phyloP scores from a whole-genome alignment of 2,888 invertebrate genomes.

The Tupiocoris notatus region DNA sequence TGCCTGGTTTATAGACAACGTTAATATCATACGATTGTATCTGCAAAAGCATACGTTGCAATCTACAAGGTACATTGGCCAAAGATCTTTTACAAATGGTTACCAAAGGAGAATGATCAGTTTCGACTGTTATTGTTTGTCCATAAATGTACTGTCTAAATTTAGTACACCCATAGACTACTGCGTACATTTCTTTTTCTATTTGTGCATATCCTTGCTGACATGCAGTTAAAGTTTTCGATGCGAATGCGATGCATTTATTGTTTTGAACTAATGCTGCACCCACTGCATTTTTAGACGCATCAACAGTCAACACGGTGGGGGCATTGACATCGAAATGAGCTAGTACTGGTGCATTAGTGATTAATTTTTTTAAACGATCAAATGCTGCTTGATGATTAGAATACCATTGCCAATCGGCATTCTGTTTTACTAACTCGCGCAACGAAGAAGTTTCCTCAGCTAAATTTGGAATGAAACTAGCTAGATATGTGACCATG shows the following conservation, averaged over 20 bases:
- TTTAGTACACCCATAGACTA: not conserved
- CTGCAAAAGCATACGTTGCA: not conserved
- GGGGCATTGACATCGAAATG: not conserved
- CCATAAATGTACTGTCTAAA: not conserved
- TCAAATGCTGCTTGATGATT: not conserved
- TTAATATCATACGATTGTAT: not conserved
- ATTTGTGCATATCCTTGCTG: not conserved
- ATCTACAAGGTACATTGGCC: not conserved
- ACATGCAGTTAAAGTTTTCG: not conserved
- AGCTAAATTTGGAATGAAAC: constrained; percentile 10
- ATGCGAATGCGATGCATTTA: not conserved
- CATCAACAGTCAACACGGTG: not conserved
- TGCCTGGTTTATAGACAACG: not conserved
- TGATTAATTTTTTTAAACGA: not conserved
- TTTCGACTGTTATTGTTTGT: not conserved
- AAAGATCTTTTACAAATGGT: not conserved
- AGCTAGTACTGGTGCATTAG: not conserved
- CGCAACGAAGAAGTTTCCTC: not conserved
- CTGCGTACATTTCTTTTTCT: constrained; percentile 4
- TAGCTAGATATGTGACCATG: constrained; percentile 13
- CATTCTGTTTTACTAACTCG: not conserved
- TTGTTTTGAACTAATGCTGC: not conserved
- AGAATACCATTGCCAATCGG: not conserved
- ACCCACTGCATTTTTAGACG: not conserved
- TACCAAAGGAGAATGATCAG: not conserved